Percentiles rank a stretch among this genome's conserved stretches.
phyloP scores from a whole-genome alignment of 2,113 vertebrate species.

The Etheostoma spectabile region DNA sequence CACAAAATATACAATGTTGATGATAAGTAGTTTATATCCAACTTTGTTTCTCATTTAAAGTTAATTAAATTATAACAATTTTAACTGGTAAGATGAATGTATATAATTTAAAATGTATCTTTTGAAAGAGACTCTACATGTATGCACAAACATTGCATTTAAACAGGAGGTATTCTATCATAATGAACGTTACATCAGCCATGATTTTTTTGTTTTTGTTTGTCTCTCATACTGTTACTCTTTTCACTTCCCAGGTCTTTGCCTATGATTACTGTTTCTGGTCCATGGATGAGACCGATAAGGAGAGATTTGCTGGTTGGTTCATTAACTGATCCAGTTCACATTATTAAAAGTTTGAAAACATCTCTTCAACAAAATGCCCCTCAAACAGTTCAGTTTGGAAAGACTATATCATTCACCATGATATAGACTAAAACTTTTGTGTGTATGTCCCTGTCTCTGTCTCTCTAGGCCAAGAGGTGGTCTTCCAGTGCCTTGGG shows the following conservation, averaged over 20 bases:
- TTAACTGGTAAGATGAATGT: neutral
- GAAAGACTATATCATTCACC: neutral
- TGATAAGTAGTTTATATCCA: neutral
- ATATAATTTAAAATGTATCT: neutral
- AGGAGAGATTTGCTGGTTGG: constrained; percentile 94
- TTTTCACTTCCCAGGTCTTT: constrained; percentile 86
- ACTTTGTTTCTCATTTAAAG: neutral
- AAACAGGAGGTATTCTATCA: neutral
- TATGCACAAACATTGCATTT: neutral
- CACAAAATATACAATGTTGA: neutral
- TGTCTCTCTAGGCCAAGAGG: constrained; percentile 90
- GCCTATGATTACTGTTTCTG: constrained; percentile 98
- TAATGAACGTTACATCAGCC: neutral
- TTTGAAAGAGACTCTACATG: neutral
- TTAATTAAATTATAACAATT: neutral
- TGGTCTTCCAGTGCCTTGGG: constrained; percentile 98
- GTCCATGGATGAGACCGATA: constrained; percentile 97
- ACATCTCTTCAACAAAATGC: neutral
- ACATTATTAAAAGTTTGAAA: neutral
- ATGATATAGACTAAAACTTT: neutral
- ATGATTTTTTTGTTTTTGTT: neutral
- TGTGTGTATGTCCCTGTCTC: constrained; percentile 30
- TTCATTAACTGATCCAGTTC: neutral
- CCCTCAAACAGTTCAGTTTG: neutral
- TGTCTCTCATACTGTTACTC: constrained; percentile 3